Base-by-base conservation (phyloP, 2,113 vertebrate genomes). In the Protobothrops mucrosquamatus region DNA sequence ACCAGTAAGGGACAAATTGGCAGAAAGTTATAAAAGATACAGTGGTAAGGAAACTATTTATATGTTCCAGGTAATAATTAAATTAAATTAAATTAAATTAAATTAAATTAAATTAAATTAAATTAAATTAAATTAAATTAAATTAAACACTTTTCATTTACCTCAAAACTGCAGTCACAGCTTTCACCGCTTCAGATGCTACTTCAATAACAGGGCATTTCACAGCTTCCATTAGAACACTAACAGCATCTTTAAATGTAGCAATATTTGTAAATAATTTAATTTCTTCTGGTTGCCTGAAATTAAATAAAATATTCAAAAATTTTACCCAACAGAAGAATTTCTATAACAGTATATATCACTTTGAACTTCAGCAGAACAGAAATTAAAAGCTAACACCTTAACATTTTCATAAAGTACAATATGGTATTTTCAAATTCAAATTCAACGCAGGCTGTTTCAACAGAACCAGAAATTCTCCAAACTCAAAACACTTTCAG, bases 251-350 rank as follows among this genome's bases (percentile, higher is more conserved):
- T 91, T 95, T 94, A 94, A 98, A 99, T 8, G 97, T 97, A 54
- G 97, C 93, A 57, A 95, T 94, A 89, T 97, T 98, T 88, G 98
- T 97, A 94, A 99, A 99, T 91, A 99, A 96, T 85, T 97, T 98
- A 85, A 99, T 97, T 93, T 98, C 97, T 56, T 95, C 94, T 0
- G 99, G 99, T 94, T 99, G 99, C 94, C 99, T 99, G 95, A 0
- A 0, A 96, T 81, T 81, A 94, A 89, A 52, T 8, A 3, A 89
- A 94, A 96, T 9, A 92, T 43, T 55, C 29, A 0, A 24, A 96
- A 7, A 18, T 89, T 86, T 85, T 29, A 94, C 34, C 52, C 54
- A 55, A 51, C 61, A 34, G 26, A 89, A 92, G 4, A 14, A 81
- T 39, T 81, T 39, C 6, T 39, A 8, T 81, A 81, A 81, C 34